Base-by-base conservation (phyloP, 2,888 invertebrate genomes). In the Teleiodes luculella region DNA sequence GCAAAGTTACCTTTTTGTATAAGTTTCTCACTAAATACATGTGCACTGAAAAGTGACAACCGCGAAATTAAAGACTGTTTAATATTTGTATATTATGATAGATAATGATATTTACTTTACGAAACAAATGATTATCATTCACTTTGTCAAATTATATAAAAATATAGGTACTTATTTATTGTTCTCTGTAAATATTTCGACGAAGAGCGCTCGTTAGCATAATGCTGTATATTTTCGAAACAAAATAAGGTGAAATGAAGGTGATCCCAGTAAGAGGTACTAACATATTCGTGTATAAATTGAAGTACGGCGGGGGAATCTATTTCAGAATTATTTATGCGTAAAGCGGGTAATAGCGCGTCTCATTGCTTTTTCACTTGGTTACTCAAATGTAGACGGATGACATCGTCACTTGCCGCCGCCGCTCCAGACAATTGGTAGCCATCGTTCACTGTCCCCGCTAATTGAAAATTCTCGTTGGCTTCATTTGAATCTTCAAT, bases 391-490 rank as follows among this genome's bases (percentile, higher is more conserved):
- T 83, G 85, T 80, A 86, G 88, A 88, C 78, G 76, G 80, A 88
- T 87, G 86, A 80, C 80, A 73, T 76, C 77, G 79, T 76, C 71
- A 48, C 45, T 13, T 18, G 51, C 74, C 76, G 76, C 70, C 72
- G 75, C 70, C 78, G 76, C 74, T 74, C 70, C 70, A 81, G 85
- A 87, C 86, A 84, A 87, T 87, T 79, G 86, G 83, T 80, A 78
- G 71, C 76, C 72, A 88, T 88, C 86, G 78, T 82, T 88, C 88
- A 86, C 80, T 83, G 88, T 86, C 88, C 69, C 65, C 78, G 66
- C 86, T 88, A 88, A 89, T 88, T 88, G 86, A 83, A 86, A 83
- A 86, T 84, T 83, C 86, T 77, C 80, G 78, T 83, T 78, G 76
- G 83, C 78, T 78, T 78, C 83, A 84, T 87, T 87, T 86, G 79